A percentile compares a stretch with the other conserved stretches of the same genome.
phyloP scores from a whole-genome alignment of 2,797 vertebrate genomes.

The Ispidina picta region DNA sequence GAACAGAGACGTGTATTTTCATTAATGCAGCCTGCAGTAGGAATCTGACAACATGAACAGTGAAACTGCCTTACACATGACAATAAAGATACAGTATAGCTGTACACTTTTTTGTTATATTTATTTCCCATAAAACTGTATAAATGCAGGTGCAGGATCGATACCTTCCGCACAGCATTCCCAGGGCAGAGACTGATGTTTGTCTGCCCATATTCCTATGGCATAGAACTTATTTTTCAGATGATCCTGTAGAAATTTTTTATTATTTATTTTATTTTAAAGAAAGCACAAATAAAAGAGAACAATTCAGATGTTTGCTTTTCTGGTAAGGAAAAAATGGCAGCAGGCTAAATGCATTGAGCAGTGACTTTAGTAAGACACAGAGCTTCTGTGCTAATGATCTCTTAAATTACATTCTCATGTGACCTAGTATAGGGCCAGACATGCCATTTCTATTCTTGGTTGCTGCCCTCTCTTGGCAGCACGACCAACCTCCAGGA shows the following conservation, averaged over 20 bases:
- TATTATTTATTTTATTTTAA: background rate
- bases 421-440: background rate
- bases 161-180: background rate
- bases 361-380: background rate
- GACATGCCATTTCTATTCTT: background rate
- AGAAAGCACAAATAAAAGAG: background rate
- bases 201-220: background rate
- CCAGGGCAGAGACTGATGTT: background rate
- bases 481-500: background rate
- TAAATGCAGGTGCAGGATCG: background rate
- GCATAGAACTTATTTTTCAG: background rate
- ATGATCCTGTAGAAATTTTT: background rate
- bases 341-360: background rate
- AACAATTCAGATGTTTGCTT: background rate
- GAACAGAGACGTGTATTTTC: background rate
- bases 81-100: background rate
- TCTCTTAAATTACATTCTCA: background rate
- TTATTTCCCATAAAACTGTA: background rate
- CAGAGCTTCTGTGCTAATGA: background rate
- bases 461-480: slow-evolving; percentile 28
- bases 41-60: background rate
- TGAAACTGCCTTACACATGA: background rate
- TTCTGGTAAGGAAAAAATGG: background rate
- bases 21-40: background rate
- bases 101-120: background rate